Conservation (phyloP, 2,797 vertebrate genomes). For the Dallia pectoralis region DNA sequence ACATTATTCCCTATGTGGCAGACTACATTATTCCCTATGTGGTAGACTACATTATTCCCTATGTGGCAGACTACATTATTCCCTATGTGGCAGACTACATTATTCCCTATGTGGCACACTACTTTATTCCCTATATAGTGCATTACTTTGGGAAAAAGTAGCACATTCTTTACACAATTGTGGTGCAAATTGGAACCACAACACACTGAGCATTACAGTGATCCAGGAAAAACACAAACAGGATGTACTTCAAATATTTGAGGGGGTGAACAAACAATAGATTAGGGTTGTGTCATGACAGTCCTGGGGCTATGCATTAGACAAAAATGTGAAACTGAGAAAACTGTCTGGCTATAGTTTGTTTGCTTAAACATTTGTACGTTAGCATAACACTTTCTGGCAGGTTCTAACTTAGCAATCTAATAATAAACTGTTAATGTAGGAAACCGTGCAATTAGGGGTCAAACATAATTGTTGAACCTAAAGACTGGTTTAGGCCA, state of each 20-base stretch:
- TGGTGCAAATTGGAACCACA: not conserved
- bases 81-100: no score
- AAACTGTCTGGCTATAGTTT: not conserved
- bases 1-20: no score
- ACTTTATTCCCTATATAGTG: no score
- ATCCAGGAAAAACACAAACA: conserved; percentile 4
- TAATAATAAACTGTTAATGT: not conserved
- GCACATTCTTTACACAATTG: no score
- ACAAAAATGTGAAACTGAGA: not conserved
- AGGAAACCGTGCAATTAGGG: not conserved
- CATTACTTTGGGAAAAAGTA: no score
- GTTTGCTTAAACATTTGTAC: not conserved
- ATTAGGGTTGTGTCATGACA: conserved; percentile 2
- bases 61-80: no score
- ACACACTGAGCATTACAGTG: not conserved
- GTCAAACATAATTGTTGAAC: not conserved
- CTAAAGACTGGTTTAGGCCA: not conserved
- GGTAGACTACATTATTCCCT: no score
- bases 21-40: no score
- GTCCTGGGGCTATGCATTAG: not conserved
- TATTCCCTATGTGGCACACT: no score
- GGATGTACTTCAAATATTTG: not conserved
- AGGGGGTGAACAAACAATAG: conserved; percentile 3
- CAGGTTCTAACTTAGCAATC: not conserved
- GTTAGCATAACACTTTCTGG: not conserved